Conservation (phyloP, 2,797 vertebrate species). For the Rhinogobio ventralis region DNA sequence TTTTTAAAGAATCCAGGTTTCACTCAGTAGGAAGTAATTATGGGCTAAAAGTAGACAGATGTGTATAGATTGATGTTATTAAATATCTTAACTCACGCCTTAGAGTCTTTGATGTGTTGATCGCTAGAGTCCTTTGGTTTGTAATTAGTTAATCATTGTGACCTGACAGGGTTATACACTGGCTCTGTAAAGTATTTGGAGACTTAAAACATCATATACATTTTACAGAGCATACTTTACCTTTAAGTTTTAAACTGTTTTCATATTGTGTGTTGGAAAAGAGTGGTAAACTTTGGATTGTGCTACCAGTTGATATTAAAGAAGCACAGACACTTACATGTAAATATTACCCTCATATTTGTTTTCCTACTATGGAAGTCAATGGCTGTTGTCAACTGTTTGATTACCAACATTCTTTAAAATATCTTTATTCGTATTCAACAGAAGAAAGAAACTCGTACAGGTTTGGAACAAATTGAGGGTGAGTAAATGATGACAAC, state of each 20-base stretch:
- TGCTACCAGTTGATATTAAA: too few relatives aligned
- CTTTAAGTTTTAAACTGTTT: neutral
- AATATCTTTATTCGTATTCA: neutral
- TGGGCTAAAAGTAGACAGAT: constrained; percentile 23
- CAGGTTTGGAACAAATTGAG: too few relatives aligned
- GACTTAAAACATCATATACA: neutral
- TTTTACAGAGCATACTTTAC: neutral
- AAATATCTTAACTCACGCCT: constrained; percentile 3
- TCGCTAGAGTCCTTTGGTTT: neutral
- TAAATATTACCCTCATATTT: neutral
- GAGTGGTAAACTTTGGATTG: neutral
- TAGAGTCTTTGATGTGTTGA: constrained; percentile 27
- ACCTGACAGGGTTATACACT: neutral
- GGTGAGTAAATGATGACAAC: too few relatives aligned
- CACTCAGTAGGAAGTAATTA: constrained; percentile 56
- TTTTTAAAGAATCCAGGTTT: constrained; percentile 41
- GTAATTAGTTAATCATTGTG: neutral
- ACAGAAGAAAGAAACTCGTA: too few relatives aligned
- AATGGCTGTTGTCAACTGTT: neutral
- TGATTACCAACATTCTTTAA: neutral
- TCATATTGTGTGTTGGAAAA: neutral
- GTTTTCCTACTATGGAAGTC: neutral
- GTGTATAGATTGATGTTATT: constrained; percentile 20
- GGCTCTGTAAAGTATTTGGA: neutral
- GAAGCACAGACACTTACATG: too few relatives aligned